Percentiles rank a stretch among this genome's conserved stretches.
Conservation (phyloP, 2,888 invertebrate genomes). For the Tineola bisselliella region DNA sequence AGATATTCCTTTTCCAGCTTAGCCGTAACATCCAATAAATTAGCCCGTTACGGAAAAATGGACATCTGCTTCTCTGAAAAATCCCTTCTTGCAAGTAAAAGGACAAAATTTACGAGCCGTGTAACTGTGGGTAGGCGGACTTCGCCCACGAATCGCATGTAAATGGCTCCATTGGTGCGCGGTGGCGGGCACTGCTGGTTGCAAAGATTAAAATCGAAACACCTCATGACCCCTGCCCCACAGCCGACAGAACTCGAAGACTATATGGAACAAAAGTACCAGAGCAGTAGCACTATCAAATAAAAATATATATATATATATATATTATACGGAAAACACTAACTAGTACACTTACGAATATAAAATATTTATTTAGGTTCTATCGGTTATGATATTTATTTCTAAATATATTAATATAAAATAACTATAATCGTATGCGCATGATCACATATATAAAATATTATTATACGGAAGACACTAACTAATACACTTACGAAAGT, state of each 20-base stretch:
- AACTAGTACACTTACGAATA: too few relatives aligned
- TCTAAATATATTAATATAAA: too few relatives aligned
- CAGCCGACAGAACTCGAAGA: background rate
- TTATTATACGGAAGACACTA: too few relatives aligned
- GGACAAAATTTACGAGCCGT: slow-evolving; percentile 63
- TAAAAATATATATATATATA: too few relatives aligned
- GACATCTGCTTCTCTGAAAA: slow-evolving; percentile 58
- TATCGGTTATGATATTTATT: too few relatives aligned
- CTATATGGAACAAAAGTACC: background rate
- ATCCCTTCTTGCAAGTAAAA: slow-evolving; percentile 55
- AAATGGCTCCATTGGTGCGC: slow-evolving; percentile 57
- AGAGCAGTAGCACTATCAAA: too few relatives aligned
- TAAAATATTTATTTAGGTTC: too few relatives aligned
- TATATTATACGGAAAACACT: too few relatives aligned
- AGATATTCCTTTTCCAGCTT: slow-evolving; percentile 43
- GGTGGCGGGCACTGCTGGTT: slow-evolving; percentile 32
- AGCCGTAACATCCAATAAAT: slow-evolving; percentile 57
- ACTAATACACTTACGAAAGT: too few relatives aligned
- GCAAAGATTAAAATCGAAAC: slow-evolving; percentile 47
- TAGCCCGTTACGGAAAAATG: slow-evolving; percentile 57
- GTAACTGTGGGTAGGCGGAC: slow-evolving; percentile 58
- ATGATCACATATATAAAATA: too few relatives aligned
- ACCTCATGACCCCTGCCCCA: slow-evolving; percentile 32
- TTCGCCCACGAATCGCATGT: slow-evolving; percentile 60
- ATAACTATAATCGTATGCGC: too few relatives aligned